phyloP scores from a whole-genome alignment of 2,113 vertebrate species.

The Naja naja region DNA sequence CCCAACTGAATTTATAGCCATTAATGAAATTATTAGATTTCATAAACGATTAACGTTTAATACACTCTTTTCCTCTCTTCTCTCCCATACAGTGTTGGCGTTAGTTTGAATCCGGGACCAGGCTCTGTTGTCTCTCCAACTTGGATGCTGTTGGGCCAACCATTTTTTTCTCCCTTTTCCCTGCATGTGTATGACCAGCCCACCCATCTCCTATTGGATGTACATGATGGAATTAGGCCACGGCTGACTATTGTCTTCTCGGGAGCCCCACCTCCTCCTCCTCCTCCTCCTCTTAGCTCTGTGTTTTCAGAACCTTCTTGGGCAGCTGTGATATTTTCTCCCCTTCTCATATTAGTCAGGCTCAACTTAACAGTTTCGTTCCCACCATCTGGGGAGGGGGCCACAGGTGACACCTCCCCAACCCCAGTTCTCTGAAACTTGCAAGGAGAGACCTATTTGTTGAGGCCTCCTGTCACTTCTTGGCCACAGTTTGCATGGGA shows the following conservation, averaged over 20 bases:
- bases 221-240: not conserved
- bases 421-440: not conserved
- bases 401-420: not conserved
- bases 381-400: no score
- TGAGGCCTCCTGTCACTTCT: not conserved
- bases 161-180: conserved; percentile 10
- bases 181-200: conserved; percentile 41
- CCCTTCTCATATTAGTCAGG: not conserved
- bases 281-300: not conserved
- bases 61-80: not conserved
- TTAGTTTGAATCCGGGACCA: conserved; percentile 62
- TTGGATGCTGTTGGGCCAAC: not conserved
- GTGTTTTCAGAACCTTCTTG: not conserved
- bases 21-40: not conserved
- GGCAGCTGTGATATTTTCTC: conserved; percentile 15
- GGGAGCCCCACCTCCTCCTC: not conserved
- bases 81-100: conserved; percentile 58
- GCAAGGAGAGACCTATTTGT: not conserved
- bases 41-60: not conserved
- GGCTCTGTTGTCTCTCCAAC: conserved; percentile 19
- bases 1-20: not conserved
- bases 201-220: conserved; percentile 17
- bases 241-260: not conserved
- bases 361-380: not conserved
- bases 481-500: not conserved